These are phyloP conservation scores for Vireo altiloquus DNA, from an alignment of 2,113 vertebrate species.

Conservation along the genomic window DNA sequence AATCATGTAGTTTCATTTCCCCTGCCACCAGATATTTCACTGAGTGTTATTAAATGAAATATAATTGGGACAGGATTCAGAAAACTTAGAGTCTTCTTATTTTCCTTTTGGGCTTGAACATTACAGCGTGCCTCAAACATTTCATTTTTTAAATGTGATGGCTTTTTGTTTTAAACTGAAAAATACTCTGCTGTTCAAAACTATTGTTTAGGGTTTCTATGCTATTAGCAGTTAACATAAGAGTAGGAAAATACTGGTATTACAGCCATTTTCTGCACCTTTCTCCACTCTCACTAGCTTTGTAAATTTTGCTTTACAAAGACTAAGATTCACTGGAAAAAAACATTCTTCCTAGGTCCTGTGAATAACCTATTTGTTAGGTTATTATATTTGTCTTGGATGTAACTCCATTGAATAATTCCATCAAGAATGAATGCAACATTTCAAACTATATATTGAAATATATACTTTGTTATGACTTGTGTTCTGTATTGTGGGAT, in stretches of 20 bases:
- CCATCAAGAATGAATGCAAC: neutral
- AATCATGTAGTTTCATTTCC: slow-evolving; percentile 93
- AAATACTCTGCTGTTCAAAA: neutral
- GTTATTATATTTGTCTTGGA: neutral
- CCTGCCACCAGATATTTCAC: slow-evolving; percentile 89
- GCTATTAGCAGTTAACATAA: neutral
- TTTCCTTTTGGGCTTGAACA: slow-evolving; percentile 51
- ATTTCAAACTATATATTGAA: neutral
- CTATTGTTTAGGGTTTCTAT: neutral
- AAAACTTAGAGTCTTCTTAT: slow-evolving; percentile 62
- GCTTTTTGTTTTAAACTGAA: neutral
- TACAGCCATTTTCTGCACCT: neutral
- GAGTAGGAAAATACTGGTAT: neutral
- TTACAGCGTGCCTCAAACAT: neutral
- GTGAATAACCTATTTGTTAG: neutral
- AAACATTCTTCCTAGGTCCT: neutral
- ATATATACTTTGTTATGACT: neutral
- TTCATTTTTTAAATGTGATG: neutral
- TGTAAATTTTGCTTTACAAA: neutral
- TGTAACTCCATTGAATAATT: neutral
- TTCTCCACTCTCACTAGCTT: neutral
- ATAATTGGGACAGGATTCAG: slow-evolving; percentile 79
- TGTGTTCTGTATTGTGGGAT: neutral
- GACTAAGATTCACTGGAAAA: neutral
- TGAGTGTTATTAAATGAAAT: slow-evolving; percentile 87